Evolutionary conservation across 1,140 invertebrate species (phyloP), one percentile per base, ranked within the genome.

Genomic region (Ceratina australensis): DNA sequence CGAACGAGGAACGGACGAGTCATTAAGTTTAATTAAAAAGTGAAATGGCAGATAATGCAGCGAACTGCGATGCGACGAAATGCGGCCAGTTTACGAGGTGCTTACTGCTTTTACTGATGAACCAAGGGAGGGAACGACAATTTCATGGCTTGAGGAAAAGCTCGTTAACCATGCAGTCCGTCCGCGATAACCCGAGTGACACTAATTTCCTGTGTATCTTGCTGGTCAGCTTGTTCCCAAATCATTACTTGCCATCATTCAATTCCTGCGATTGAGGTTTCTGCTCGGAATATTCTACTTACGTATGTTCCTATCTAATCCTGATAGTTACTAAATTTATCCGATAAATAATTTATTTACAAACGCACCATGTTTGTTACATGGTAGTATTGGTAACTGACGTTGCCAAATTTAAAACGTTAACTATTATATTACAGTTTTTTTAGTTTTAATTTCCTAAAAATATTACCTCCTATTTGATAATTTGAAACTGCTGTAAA

Each of bases 11-110:
- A n/a, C 74, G 33, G 72, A 85, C 72, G 69, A 59, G 49, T 66
- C 83, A 80, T 87, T 87, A 82, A 81, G 81, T 88, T 86, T 87
- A 84, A 87, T 87, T 87, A 83, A 88, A 87, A 81, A 86, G 60
- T 72, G 76, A 80, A 75, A 82, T 72, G 65, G 76, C 67, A 57
- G 63, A 64, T 78, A 85, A 88, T 72, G 73, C 73, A 66, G 47
- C 28, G 42, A 65, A 57, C 3, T 33, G 28, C 59, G 75, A 52
- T 59, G 65, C 66, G 74, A 63, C 64, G 74, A 83, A 86, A 86
- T 86, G 82, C 74, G 76, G 74, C 79, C 65, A 59, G 82, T 87
- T 86, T 87, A 87, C 75, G 85, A 86, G 52, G 78, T 83, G 79
- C 77, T 87, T 83, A 83, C 72, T 76, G 72, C 72, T 83, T 88